Evolutionary conservation across 2,888 invertebrate species (phyloP).

Genomic region (Metallyticus violacea): DNA sequence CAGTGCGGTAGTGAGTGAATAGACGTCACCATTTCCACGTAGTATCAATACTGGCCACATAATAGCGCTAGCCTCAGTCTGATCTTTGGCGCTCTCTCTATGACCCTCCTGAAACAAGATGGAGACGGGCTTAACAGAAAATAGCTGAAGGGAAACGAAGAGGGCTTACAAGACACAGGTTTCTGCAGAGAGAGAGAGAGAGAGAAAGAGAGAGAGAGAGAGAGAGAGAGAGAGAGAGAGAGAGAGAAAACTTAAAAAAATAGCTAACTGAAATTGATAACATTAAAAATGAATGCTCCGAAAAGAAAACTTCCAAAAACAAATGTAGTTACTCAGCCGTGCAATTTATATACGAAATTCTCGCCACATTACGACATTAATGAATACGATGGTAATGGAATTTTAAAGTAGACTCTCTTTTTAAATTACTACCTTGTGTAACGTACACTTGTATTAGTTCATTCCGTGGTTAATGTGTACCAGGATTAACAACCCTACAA

Average conservation of each 20-base stretch:
- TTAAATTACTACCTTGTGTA: constrained; percentile 1
- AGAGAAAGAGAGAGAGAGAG: too few relatives aligned
- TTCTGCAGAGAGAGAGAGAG: too few relatives aligned
- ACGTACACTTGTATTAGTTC: constrained; percentile 14
- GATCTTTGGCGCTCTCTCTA: not conserved
- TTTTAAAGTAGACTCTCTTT: constrained; percentile 18
- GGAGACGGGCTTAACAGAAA: not conserved
- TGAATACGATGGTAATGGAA: constrained; percentile 14
- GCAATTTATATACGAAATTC: constrained; percentile 16
- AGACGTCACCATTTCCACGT: constrained; percentile 81
- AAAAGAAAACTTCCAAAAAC: not conserved
- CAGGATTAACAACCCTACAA: not conserved
- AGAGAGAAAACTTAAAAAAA: too few relatives aligned
- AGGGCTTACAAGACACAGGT: not conserved
- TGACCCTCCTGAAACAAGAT: not conserved
- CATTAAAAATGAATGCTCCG: not conserved
- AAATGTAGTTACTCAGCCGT: constrained; percentile 3
- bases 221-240: too few relatives aligned
- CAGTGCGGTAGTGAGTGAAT: constrained; percentile 44
- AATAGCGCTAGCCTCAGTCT: not conserved
- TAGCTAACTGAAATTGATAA: not conserved
- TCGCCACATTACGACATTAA: constrained; percentile 7
- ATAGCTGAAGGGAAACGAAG: not conserved
- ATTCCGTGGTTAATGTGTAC: constrained; percentile 6
- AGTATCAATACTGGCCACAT: constrained; percentile 75